Conservation (phyloP, 2,888 invertebrate genomes). For the Tortricodes alternella region DNA sequence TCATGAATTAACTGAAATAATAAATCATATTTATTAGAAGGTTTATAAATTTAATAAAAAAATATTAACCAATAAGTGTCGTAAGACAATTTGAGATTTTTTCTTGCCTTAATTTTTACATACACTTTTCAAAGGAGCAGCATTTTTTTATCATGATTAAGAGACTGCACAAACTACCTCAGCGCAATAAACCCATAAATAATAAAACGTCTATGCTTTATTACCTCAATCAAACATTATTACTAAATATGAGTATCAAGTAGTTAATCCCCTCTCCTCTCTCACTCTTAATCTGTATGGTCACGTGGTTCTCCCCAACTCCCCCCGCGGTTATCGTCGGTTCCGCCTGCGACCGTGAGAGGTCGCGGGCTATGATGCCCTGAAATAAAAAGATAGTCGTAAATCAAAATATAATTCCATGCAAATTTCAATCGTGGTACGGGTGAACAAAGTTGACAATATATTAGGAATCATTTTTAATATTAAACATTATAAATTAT, state of each 20-base stretch:
- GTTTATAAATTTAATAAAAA: no score
- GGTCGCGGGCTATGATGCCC: constrained; percentile 68
- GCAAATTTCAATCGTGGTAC: neutral
- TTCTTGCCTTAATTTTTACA: no score
- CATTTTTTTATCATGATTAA: no score
- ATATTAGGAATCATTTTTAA: no score
- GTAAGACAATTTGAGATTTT: no score
- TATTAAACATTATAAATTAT: no score
- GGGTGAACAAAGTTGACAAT: no score
- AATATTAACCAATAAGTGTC: no score
- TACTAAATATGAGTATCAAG: constrained; percentile 66
- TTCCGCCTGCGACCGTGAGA: constrained; percentile 60
- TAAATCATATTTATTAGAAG: no score
- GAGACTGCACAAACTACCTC: neutral
- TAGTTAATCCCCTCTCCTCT: constrained; percentile 67
- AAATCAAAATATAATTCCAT: constrained; percentile 29
- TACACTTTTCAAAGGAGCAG: no score
- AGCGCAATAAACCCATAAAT: neutral
- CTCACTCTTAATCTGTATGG: constrained; percentile 63
- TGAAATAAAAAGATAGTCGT: constrained; percentile 36
- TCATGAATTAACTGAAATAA: no score
- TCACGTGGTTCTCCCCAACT: constrained; percentile 62
- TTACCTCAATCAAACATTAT: constrained; percentile 41
- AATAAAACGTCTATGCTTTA: neutral
- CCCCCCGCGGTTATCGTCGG: constrained; percentile 66